These are phyloP conservation scores for Apamea anceps DNA, from an alignment of 2,888 invertebrate genomes.

Conservation along the genomic window DNA sequence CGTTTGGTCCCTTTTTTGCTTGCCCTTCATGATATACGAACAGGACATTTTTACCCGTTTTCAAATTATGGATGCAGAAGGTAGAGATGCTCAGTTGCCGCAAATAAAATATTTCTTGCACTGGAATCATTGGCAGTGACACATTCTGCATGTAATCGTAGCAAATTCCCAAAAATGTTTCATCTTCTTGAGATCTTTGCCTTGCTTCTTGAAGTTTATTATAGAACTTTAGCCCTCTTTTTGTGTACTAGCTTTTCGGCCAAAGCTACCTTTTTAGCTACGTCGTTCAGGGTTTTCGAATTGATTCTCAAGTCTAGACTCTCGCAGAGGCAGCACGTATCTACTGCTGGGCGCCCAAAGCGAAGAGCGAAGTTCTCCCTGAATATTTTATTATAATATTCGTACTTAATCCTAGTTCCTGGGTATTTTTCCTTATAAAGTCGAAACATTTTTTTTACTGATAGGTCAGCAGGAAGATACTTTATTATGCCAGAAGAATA, in stretches of 20 bases:
- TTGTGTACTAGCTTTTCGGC: too few species aligned
- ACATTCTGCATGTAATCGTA: conserved; percentile 32
- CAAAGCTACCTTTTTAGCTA: too few species aligned
- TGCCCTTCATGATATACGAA: conserved; percentile 22
- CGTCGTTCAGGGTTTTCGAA: too few species aligned
- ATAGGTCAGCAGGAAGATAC: conserved; percentile 43
- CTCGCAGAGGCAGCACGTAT: too few species aligned
- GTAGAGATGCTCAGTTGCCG: conserved; percentile 16
- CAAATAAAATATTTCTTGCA: conserved; percentile 44
- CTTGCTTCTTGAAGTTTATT: neutral
- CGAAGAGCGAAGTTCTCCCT: too few species aligned
- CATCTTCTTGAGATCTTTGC: conserved; percentile 37
- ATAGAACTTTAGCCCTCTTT: too few species aligned
- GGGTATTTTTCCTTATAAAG: conserved; percentile 38
- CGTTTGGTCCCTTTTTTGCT: conserved; percentile 29
- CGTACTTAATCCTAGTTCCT: conserved; percentile 21
- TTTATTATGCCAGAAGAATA: conserved; percentile 36
- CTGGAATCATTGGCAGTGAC: conserved; percentile 41
- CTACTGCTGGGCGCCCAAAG: too few species aligned
- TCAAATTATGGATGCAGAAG: conserved; percentile 6
- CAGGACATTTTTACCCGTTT: conserved; percentile 9
- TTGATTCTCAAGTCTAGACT: too few species aligned
- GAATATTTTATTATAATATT: too few species aligned
- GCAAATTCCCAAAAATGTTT: conserved; percentile 41
- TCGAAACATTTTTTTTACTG: conserved; percentile 35